Evolutionary conservation across 1,140 invertebrate genomes (phyloP), one percentile per base, ranked within the genome.

Genomic region (Cyclargus thomasi): DNA sequence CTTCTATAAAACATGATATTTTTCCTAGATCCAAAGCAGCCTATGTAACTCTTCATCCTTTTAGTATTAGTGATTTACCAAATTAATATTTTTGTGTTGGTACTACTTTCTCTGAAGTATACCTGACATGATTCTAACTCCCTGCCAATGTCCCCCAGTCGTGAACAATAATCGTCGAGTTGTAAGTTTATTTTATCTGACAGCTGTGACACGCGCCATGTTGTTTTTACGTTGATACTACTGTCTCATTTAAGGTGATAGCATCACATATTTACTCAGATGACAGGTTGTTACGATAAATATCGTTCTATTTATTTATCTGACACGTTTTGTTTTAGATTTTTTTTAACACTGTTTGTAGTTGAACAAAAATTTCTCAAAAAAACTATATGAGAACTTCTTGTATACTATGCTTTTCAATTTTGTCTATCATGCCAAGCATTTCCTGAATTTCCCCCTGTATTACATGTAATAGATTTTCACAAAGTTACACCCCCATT

Each of bases 111-210:
- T 47, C 2, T 47, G 39, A 29, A 3, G 5, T 8, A 29, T 29
- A 29, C 29, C 29, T 29, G 29, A 29, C 29, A 3, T 29, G 4
- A 29, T 16, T 35, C n/a, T 55, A 17, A 20, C 55, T 5, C 55
- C 11, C 55, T 47, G 6, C 20, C 18, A 21, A 59, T 59, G 55
- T 20, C 20, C 17, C 53, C 55, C 17, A 59, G 21, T 59, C 18
- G 20, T 59, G 18, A 18, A 59, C 55, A 59, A 59, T 59, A 59
- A 59, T 59, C 20, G 55, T 18, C 18, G 55, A 59, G 55, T 59
- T 59, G 55, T 59, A 20, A 59, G 55, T 59, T 59, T 59, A 59
- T 59, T 59, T 59, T 59, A 21, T 59, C 55, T 59, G 55, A 59
- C 55, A 59, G 55, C 55, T 21, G 10, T 59, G 55, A 59, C 55